These are phyloP conservation scores for Lacerta agilis DNA, from an alignment of 2,797 vertebrate species.

Conservation along the genomic window DNA sequence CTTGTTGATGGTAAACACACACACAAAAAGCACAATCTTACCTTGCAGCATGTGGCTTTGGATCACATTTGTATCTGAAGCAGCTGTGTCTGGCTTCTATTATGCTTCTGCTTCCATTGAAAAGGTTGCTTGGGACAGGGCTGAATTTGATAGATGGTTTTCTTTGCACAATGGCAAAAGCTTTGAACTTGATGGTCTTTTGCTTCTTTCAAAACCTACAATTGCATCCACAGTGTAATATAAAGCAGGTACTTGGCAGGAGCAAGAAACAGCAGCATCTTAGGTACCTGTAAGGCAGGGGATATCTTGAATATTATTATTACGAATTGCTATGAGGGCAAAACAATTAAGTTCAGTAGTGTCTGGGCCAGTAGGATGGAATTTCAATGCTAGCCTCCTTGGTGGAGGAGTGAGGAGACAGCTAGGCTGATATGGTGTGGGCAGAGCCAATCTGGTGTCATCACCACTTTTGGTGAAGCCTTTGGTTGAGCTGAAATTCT, in stretches of 20 bases:
- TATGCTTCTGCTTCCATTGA: background rate
- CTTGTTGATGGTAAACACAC: background rate
- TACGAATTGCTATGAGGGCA: background rate
- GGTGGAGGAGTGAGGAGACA: too few species aligned
- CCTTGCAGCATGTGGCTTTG: background rate
- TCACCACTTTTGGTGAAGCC: too few species aligned
- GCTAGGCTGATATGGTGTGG: too few species aligned
- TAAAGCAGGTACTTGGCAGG: background rate
- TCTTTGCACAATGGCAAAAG: background rate
- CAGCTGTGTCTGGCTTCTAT: background rate
- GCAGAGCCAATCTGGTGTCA: too few species aligned
- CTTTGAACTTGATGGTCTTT: background rate
- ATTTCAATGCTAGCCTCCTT: too few species aligned
- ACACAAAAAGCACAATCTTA: background rate
- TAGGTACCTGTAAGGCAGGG: background rate
- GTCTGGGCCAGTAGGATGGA: too few species aligned
- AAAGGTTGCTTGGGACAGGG: background rate
- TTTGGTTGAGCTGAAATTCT: background rate
- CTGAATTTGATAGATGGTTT: background rate
- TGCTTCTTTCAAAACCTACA: background rate
- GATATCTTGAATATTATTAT: background rate
- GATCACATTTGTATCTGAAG: background rate
- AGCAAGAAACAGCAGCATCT: background rate
- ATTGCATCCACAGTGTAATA: background rate
- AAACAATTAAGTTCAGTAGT: background rate